Percentiles rank a stretch among this genome's conserved stretches.
These are phyloP conservation scores for Hepsetus odoe DNA, from an alignment of 2,113 vertebrate genomes.

Conservation along the genomic window DNA sequence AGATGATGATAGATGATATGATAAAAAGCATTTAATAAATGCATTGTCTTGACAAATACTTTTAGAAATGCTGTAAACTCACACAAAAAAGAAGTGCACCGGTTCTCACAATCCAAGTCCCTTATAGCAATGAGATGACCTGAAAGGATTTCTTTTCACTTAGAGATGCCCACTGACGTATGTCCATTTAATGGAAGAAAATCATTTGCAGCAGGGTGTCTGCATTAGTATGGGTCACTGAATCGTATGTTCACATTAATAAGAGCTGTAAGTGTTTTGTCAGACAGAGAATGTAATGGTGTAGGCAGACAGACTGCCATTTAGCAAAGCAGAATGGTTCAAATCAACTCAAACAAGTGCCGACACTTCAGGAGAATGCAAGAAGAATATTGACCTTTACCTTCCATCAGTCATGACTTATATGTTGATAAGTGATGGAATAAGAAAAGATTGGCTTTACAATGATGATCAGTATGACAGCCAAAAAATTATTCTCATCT, in stretches of 20 bases:
- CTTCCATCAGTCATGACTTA: background rate
- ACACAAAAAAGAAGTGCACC: too few species aligned
- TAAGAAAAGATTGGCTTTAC: background rate
- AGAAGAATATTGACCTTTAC: background rate
- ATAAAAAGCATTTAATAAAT: too few species aligned
- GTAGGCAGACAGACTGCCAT: background rate
- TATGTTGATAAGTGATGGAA: background rate
- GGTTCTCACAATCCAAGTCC: too few species aligned
- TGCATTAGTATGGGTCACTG: slow-evolving; percentile 1
- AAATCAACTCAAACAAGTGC: background rate
- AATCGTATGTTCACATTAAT: background rate
- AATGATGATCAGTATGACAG: background rate
- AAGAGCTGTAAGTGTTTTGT: background rate
- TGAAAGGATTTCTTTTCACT: too few species aligned
- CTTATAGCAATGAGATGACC: too few species aligned
- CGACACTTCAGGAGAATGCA: background rate
- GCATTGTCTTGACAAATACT: too few species aligned
- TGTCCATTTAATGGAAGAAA: slow-evolving; percentile 3
- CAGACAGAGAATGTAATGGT: background rate
- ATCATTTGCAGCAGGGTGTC: slow-evolving; percentile 3
- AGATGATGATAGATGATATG: too few species aligned
- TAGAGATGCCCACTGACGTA: background rate
- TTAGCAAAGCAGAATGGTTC: background rate
- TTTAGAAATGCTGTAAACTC: too few species aligned
- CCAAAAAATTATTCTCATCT: too few species aligned